These are phyloP conservation scores for Rhorus exstirpatorius DNA, from an alignment of 2,888 invertebrate species.

Conservation along the genomic window DNA sequence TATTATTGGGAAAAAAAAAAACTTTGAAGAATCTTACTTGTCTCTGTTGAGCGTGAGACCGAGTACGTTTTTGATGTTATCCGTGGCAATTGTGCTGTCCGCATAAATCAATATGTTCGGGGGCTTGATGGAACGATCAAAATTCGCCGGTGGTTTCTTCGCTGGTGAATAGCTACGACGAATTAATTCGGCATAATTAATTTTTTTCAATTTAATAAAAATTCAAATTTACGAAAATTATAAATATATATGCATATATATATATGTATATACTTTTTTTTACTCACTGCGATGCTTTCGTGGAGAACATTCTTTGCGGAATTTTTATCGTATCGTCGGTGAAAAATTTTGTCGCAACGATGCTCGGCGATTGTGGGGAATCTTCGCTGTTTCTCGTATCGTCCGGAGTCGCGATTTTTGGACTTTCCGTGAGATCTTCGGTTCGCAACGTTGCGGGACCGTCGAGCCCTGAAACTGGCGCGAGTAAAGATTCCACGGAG, in stretches of 20 bases:
- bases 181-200: conserved; percentile 28
- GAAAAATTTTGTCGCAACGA: conserved; percentile 6
- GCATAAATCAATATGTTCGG: conserved; percentile 94
- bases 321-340: conserved; percentile 31
- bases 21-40: conserved; percentile 87
- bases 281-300: conserved; percentile 74
- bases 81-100: conserved; percentile 91
- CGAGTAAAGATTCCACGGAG: conserved; percentile 20
- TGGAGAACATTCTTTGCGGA: conserved; percentile 65
- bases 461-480: conserved; percentile 7
- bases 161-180: conserved; percentile 75
- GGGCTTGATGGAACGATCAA: conserved; percentile 89
- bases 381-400: conserved; percentile 28
- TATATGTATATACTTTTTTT: background rate
- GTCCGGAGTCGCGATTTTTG: conserved; percentile 56
- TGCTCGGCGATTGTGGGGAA: conserved; percentile 15
- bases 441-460: conserved; percentile 14
- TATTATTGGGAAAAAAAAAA: background rate
- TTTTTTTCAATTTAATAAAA: background rate
- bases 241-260: background rate
- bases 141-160: conserved; percentile 83
- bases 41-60: conserved; percentile 90
- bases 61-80: conserved; percentile 91
- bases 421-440: background rate
- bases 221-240: background rate